These are phyloP conservation scores for Phaenicophaeus curvirostris DNA, from an alignment of 2,797 vertebrate species.

Conservation along the genomic window DNA sequence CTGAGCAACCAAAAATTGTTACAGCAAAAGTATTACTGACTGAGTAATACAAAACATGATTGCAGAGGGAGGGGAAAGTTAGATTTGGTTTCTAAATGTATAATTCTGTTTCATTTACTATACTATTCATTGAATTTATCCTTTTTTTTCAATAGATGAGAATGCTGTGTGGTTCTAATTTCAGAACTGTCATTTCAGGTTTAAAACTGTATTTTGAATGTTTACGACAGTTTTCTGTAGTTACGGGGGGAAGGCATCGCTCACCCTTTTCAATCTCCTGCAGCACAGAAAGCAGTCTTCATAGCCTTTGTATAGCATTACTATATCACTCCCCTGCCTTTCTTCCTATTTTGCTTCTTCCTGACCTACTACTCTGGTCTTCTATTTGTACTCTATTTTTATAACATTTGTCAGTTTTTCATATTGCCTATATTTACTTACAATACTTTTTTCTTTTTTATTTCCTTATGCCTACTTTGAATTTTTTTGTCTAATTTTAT, in stretches of 20 bases:
- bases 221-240: neutral
- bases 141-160: neutral
- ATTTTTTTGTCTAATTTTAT: neutral
- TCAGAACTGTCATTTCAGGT: neutral
- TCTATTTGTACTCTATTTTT: neutral
- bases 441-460: neutral
- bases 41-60: neutral
- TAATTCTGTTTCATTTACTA: neutral
- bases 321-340: neutral
- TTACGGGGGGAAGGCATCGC: neutral
- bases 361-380: neutral
- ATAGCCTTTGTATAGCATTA: neutral
- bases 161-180: neutral
- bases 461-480: neutral
- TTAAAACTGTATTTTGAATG: slow-evolving; percentile 33
- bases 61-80: neutral
- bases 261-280: neutral
- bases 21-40: neutral
- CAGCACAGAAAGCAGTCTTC: neutral
- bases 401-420: neutral
- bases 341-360: neutral
- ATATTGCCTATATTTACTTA: neutral
- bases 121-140: neutral
- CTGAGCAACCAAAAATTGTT: neutral
- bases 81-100: neutral